Evolutionary conservation across 1,140 invertebrate genomes (phyloP), one percentile per base, ranked within the genome.

Genomic region (Xylocopa sonorina): DNA sequence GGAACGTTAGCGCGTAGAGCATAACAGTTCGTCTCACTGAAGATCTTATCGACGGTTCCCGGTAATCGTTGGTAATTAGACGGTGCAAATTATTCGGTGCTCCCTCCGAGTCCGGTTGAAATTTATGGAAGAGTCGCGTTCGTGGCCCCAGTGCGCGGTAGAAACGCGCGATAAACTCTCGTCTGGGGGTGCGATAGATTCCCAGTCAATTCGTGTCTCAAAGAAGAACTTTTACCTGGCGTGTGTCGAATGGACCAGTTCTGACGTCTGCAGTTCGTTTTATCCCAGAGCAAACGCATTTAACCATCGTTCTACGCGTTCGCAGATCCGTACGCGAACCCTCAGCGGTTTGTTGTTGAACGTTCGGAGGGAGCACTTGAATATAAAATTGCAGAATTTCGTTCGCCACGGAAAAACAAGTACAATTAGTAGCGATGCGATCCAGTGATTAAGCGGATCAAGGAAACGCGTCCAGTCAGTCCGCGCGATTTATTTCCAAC

Each of bases 1-100:
- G 12, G 16, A 27, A 29, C 14, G 53, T 46, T 62, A 73, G 48
- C 55, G 27, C 69, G 41, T 48, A 24, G 29, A 16, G 5, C 41
- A 41, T 10, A 72, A 32, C 32, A 12, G 29, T 48, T 21, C 51
- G 68, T 57, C 55, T 34, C 9, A 16, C 18, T 5, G 29, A 21
- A 43, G 43, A 63, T 73, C 55, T 73, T 62, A 73, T 73, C 71
- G 57, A 7, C 12, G 21, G 3, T 46, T 72, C 41, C 32, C 10
- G 48, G 55, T 72, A 72, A 58, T 72, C 69, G 69, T 60, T 29
- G 71, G 29, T 73, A 73, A 73, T 73, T 73, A 72, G 69, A 72
- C 41, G 41, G 21, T 38, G 55, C 27, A 48, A 58, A 72, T 60
- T 72, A 72, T 72, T 58, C 64, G 21, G 29, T 32, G 12, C 24